Base-by-base conservation (phyloP, 2,797 vertebrate genomes). In the Hyperoplus lanceolatus region DNA sequence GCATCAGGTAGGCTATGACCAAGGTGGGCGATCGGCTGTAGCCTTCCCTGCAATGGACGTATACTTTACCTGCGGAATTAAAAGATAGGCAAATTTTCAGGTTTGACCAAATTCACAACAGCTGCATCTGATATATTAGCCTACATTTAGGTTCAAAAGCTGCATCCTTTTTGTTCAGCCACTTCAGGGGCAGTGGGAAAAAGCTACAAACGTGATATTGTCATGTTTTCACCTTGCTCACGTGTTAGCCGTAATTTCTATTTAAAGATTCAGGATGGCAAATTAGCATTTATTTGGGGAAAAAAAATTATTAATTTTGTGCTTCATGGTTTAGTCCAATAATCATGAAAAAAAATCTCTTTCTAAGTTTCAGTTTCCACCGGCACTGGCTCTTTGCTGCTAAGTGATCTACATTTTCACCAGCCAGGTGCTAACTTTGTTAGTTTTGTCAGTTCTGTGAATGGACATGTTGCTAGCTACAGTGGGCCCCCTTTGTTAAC, bases 31-130 rank as follows among this genome's bases (percentile, higher is more conserved):
- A 97, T 68, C 98, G 98, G 90, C 98, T 99, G 92, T 99, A 99
- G n/a, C 98, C 98, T 84, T 99, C 97, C 0, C 96, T 95, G 93
- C 98, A 99, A 65, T 99, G 98, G 69, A 99, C 97, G 0, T 97
- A 96, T 69, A 99, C 97, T 56, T 92, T 97, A 0, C 96, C 98
- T 99, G 90, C 5, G 68, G 15, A 21, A 21, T 4, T 14, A 46
- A 67, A 21, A 45, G 6, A 76, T 14, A 50, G 13, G 4, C 15
- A 38, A 11, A 6, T 8, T 18, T 49, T 59, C 4, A 13, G 5
- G 39, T 58, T 64, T 38, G n/a, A 63, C 8, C 1, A 39, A 59
- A 71, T 36, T 42, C 5, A 4, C n/a, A 38, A 5, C 45, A 45
- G n/a, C 5, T 0, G 10, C 39, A 8, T 39, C 11, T 16, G 7